A percentile compares a stretch with the other conserved stretches of the same genome.
These are phyloP conservation scores for Trachurus trachurus DNA, from an alignment of 2,797 vertebrate species.

Conservation along the genomic window DNA sequence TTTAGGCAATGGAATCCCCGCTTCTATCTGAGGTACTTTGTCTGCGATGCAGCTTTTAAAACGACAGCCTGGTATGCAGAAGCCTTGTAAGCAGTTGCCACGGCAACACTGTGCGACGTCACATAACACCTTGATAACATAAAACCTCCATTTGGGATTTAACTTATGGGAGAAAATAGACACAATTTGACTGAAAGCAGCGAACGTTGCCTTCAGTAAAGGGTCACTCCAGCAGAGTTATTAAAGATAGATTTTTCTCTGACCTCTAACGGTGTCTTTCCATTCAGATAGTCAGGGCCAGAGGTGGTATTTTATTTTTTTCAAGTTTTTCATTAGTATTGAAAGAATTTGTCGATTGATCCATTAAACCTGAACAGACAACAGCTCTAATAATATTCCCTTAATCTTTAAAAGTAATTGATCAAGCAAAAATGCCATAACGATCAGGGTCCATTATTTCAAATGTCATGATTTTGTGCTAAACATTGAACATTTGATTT, in stretches of 20 bases:
- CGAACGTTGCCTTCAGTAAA: background rate
- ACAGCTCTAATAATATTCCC: background rate
- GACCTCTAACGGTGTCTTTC: background rate
- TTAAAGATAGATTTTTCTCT: background rate
- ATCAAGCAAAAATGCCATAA: background rate
- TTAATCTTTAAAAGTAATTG: background rate
- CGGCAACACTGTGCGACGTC: conserved; percentile 58
- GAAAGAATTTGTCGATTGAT: background rate
- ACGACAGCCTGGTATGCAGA: conserved; percentile 2
- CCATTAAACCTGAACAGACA: background rate
- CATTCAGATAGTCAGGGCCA: background rate
- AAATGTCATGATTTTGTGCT: background rate
- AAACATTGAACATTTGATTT: background rate
- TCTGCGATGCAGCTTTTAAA: conserved; percentile 44
- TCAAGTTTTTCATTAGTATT: background rate
- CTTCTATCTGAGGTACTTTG: conserved; percentile 28
- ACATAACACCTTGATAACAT: conserved; percentile 45
- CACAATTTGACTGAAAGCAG: background rate
- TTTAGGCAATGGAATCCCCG: background rate
- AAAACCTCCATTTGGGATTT: conserved; percentile 17
- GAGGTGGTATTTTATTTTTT: background rate
- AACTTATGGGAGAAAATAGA: background rate
- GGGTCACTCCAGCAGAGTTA: background rate
- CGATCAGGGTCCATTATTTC: background rate
- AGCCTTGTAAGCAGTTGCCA: conserved; percentile 62